Evolutionary conservation across 2,888 invertebrate species (phyloP).

Genomic region (Nipponacmea schrenckii): DNA sequence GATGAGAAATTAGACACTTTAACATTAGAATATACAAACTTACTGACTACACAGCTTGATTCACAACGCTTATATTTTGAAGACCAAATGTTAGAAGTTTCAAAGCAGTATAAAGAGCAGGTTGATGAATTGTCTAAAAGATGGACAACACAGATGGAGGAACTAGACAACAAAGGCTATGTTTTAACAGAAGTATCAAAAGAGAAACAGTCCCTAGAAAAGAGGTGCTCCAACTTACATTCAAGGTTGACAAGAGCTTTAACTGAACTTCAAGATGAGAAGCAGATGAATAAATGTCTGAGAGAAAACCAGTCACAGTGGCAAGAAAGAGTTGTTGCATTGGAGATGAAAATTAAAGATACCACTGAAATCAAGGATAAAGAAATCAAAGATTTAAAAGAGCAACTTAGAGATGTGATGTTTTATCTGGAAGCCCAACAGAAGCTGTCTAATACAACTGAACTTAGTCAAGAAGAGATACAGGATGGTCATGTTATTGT

Average conservation of each 20-base stretch:
- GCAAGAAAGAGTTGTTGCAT: constrained; percentile 69
- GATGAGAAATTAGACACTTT: constrained; percentile 93
- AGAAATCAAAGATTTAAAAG: constrained; percentile 84
- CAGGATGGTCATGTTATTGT: constrained; percentile 75
- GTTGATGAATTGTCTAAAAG: constrained; percentile 48
- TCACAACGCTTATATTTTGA: constrained; percentile 93
- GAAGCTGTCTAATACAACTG: constrained; percentile 64
- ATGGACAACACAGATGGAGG: constrained; percentile 39
- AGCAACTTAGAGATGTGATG: constrained; percentile 96
- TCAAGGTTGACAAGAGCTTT: constrained; percentile 75
- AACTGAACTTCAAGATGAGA: constrained; percentile 83
- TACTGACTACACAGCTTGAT: constrained; percentile 94
- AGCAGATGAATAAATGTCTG: constrained; percentile 82
- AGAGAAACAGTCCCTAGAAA: constrained; percentile 61
- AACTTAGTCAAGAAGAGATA: constrained; percentile 63
- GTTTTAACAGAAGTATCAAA: constrained; percentile 65
- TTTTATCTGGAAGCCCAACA: constrained; percentile 92
- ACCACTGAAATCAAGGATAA: constrained; percentile 63
- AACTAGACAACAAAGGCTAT: constrained; percentile 36
- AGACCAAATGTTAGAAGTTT: constrained; percentile 74
- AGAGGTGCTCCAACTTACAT: constrained; percentile 55
- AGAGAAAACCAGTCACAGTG: constrained; percentile 78
- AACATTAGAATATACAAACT: constrained; percentile 95
- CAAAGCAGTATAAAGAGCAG: constrained; percentile 61
- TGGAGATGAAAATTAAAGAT: constrained; percentile 54